phyloP scores from a whole-genome alignment of 2,113 vertebrate species.

The Pedionomus torquatus region DNA sequence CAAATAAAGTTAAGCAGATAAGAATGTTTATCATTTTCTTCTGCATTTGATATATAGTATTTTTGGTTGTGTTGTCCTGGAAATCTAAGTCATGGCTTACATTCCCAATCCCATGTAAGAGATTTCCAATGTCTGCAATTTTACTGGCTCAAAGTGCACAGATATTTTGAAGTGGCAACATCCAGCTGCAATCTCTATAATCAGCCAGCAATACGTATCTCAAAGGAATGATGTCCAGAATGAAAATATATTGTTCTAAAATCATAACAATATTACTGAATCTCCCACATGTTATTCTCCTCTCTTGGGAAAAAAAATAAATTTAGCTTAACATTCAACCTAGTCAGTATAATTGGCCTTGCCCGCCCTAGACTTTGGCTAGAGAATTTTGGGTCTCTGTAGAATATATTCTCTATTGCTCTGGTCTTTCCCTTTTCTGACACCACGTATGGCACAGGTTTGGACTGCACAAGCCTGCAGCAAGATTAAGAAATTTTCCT shows the following conservation, averaged over 20 bases:
- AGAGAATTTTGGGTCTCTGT: neutral
- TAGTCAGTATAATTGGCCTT: neutral
- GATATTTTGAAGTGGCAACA: neutral
- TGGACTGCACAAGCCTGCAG: neutral
- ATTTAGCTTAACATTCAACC: neutral
- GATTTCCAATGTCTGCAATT: neutral
- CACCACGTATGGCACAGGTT: neutral
- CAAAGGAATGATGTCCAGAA: neutral
- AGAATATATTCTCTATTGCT: neutral
- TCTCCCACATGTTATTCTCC: neutral
- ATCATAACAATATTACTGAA: neutral
- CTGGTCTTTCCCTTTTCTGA: neutral
- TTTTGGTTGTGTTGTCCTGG: conserved; percentile 12
- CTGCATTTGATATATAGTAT: neutral
- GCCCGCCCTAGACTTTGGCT: neutral
- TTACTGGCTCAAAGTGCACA: neutral
- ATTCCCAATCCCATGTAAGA: neutral
- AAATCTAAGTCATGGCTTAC: neutral
- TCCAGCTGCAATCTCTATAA: neutral
- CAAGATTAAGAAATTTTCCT: neutral
- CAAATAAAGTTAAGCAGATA: neutral
- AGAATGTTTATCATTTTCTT: neutral
- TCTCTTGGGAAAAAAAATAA: neutral
- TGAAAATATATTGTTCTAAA: neutral
- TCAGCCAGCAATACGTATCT: neutral